Evolutionary conservation across 2,797 vertebrate species (phyloP).

Genomic region (Thripadectes ignobilis): DNA sequence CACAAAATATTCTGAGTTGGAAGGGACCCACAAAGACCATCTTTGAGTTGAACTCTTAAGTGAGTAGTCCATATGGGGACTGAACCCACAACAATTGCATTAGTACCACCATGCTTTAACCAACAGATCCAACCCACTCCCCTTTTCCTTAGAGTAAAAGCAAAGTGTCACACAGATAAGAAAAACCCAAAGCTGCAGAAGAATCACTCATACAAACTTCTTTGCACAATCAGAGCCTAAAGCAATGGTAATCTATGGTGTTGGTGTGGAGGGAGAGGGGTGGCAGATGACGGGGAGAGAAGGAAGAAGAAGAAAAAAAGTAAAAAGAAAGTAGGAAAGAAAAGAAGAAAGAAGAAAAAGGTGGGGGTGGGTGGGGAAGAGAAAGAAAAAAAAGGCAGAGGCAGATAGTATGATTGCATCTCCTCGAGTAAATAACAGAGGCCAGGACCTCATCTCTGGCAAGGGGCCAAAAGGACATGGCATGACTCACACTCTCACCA

Average conservation of each 20-base stretch:
- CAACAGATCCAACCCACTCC: background rate
- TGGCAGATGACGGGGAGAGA: no score
- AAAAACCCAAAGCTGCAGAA: background rate
- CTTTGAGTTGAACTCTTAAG: background rate
- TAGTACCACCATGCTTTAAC: background rate
- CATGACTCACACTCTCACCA: background rate
- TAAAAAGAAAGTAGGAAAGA: rapidly evolving
- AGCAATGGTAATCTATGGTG: background rate
- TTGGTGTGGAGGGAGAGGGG: rapidly evolving
- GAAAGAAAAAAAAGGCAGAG: background rate
- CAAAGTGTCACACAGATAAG: background rate
- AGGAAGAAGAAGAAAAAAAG: rapidly evolving
- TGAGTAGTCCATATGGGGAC: background rate
- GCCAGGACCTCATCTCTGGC: background rate
- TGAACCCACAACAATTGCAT: background rate
- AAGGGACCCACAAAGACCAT: background rate
- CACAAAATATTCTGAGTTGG: no score
- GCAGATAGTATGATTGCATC: background rate
- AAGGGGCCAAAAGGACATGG: background rate
- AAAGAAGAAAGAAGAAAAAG: background rate
- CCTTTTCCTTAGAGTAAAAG: background rate
- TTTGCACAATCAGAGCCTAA: background rate
- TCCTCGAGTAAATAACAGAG: background rate
- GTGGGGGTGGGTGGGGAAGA: no score
- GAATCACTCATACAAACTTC: background rate